phyloP scores from a whole-genome alignment of 2,888 invertebrate species.

The Portevinia maculata region DNA sequence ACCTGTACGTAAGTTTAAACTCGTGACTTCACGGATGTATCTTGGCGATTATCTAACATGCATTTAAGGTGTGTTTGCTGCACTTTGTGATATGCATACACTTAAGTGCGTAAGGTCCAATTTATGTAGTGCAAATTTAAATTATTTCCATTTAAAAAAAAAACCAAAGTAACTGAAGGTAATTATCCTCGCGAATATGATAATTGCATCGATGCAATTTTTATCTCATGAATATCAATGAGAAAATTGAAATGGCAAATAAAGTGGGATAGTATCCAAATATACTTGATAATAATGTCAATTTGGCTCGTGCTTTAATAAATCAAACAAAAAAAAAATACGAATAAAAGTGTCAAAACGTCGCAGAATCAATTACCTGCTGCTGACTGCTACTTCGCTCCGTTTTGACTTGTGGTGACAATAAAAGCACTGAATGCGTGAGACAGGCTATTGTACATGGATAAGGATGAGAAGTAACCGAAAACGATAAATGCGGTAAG shows the following conservation, averaged over 20 bases:
- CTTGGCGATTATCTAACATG: slow-evolving; percentile 9
- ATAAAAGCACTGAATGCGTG: slow-evolving; percentile 22
- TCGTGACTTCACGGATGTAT: slow-evolving; percentile 45
- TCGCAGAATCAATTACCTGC: slow-evolving; percentile 20
- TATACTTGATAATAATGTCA: too few relatives aligned
- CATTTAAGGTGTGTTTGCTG: slow-evolving; percentile 19
- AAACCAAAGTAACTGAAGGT: background rate
- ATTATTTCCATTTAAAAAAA: background rate
- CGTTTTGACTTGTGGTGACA: background rate
- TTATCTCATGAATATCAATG: too few relatives aligned
- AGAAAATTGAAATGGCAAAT: too few relatives aligned
- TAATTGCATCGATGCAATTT: too few relatives aligned
- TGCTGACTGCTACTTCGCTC: too few relatives aligned
- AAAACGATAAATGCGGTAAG: slow-evolving; percentile 27
- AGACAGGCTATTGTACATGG: slow-evolving; percentile 18
- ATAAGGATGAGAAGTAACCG: slow-evolving; percentile 18
- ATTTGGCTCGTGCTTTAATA: background rate
- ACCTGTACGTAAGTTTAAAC: background rate
- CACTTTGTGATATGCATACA: background rate
- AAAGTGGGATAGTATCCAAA: background rate
- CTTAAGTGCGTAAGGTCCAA: slow-evolving; percentile 11
- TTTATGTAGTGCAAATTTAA: slow-evolving; percentile 19
- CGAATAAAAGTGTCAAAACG: slow-evolving; percentile 47
- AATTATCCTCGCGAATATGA: background rate
- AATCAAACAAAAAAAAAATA: slow-evolving; percentile 17